phyloP scores from a whole-genome alignment of 2,113 vertebrate species.

The Pycnonotus jocosus region DNA sequence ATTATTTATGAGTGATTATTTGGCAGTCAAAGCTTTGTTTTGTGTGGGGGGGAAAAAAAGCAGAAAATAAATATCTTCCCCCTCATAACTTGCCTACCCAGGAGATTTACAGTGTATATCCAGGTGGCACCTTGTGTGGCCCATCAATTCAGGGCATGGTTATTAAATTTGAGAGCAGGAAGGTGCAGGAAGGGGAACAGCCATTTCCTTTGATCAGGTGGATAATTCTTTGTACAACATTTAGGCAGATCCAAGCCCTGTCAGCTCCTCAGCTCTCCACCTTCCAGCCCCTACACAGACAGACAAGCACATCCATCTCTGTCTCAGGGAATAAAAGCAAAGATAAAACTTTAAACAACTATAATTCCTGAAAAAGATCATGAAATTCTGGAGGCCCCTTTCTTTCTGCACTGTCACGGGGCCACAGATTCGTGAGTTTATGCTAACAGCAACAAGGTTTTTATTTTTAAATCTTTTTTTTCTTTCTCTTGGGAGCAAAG shows the following conservation, averaged over 20 bases:
- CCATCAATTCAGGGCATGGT: background rate
- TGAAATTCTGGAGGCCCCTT: background rate
- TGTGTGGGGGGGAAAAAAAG: background rate
- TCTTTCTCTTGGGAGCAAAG: background rate
- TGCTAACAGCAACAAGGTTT: background rate
- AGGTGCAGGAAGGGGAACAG: background rate
- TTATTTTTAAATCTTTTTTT: background rate
- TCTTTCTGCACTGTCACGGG: background rate
- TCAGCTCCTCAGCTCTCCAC: constrained; percentile 1
- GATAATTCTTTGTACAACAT: constrained; percentile 14
- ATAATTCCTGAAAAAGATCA: background rate
- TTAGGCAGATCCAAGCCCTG: background rate
- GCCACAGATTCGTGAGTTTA: background rate
- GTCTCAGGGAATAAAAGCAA: constrained; percentile 17
- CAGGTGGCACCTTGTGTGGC: background rate
- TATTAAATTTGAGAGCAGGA: constrained; percentile 25
- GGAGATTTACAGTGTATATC: background rate
- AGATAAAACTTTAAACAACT: constrained; percentile 38
- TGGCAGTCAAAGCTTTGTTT: constrained; percentile 5
- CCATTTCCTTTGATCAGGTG: background rate
- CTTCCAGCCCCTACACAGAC: background rate
- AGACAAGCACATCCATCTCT: constrained; percentile 33
- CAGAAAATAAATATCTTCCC: background rate
- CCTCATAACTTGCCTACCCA: background rate
- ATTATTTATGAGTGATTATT: background rate